phyloP scores from a whole-genome alignment of 1,140 invertebrate species.

The Oncopeltus fasciatus region DNA sequence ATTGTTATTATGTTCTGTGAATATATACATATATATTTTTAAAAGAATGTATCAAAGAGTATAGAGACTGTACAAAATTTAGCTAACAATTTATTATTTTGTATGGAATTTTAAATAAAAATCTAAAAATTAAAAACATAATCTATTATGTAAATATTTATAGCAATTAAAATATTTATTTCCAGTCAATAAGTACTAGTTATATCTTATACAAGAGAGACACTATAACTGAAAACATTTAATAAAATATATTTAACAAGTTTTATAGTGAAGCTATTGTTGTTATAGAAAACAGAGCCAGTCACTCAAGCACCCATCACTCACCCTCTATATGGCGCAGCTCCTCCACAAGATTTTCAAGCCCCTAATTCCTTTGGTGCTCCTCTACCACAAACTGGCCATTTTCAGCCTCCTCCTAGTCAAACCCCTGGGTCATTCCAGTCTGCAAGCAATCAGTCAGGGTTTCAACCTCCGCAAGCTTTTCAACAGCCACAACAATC shows the following conservation, averaged over 20 bases:
- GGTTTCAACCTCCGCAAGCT: background rate
- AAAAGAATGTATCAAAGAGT: background rate
- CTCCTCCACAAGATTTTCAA: background rate
- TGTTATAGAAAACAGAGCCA: background rate
- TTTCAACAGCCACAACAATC: background rate
- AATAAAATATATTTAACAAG: no score
- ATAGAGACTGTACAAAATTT: conserved; percentile 4
- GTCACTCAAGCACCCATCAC: background rate
- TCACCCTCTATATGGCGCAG: background rate
- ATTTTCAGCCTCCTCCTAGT: background rate
- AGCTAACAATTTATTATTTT: background rate
- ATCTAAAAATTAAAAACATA: background rate
- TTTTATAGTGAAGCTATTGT: no score
- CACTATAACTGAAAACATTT: no score
- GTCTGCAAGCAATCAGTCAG: no score
- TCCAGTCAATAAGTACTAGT: no score
- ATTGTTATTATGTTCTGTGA: background rate
- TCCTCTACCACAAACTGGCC: background rate
- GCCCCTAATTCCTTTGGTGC: background rate
- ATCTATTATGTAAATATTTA: no score
- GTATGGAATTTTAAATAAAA: background rate
- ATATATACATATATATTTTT: background rate
- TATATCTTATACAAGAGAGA: no score
- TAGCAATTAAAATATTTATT: no score
- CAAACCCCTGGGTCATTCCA: background rate